These are phyloP conservation scores for Zoanthus solanderi DNA, from an alignment of 92 coral and sea anemone genomes.

Conservation along the genomic window DNA sequence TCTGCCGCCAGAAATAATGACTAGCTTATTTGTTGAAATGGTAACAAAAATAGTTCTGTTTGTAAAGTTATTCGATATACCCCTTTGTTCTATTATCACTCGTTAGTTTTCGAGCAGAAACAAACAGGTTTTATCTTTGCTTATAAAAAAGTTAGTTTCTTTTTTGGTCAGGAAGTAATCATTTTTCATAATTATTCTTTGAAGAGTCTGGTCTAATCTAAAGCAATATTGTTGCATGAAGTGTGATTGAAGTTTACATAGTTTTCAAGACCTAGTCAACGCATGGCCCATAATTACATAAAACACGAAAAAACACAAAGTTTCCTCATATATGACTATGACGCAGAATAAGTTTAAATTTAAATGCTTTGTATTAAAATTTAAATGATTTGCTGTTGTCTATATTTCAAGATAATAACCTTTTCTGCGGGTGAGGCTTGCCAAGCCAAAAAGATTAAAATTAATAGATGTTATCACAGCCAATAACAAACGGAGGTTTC, in stretches of 20 bases:
- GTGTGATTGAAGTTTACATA: not conserved
- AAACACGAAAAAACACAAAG: not conserved
- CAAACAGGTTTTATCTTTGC: slow-evolving; percentile 6
- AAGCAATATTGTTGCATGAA: not conserved
- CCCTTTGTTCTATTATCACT: not conserved
- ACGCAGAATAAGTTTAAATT: not conserved
- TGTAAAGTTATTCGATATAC: not conserved
- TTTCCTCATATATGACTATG: not conserved
- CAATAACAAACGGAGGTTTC: not conserved
- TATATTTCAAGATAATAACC: not conserved
- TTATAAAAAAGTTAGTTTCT: not conserved
- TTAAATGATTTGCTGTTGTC: not conserved
- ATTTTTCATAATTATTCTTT: slow-evolving; percentile 20
- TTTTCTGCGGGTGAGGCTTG: not conserved
- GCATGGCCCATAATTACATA: not conserved
- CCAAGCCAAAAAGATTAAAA: not conserved
- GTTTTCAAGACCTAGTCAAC: not conserved
- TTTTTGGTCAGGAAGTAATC: slow-evolving; percentile 23
- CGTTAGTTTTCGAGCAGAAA: slow-evolving; percentile 20
- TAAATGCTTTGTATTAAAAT: not conserved
- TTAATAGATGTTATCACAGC: not conserved
- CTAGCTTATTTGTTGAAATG: not conserved
- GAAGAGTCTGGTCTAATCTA: slow-evolving; percentile 1
- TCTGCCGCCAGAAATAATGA: not conserved
- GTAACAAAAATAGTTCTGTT: not conserved